These are phyloP conservation scores for Leuctra nigra DNA, from an alignment of 2,888 invertebrate genomes.

Conservation along the genomic window DNA sequence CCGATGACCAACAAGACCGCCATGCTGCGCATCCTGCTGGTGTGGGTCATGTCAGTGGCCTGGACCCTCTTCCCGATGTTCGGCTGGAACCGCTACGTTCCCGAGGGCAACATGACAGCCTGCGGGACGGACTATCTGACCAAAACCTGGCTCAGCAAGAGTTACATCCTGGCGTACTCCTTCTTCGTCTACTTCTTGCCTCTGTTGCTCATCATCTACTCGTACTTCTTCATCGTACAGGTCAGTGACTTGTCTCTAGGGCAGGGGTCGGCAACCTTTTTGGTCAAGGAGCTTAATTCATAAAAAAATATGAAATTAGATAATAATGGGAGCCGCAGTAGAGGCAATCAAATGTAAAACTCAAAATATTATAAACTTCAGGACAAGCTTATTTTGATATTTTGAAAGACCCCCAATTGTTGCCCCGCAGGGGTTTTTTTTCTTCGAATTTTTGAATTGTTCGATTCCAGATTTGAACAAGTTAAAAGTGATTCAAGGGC, in stretches of 20 bases:
- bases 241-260: conserved; percentile 41
- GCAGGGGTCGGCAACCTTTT: background rate
- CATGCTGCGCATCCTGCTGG: conserved; percentile 64
- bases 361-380: too few relatives aligned
- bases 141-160: conserved; percentile 66
- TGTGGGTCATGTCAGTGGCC: conserved; percentile 68
- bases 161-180: conserved; percentile 75
- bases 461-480: too few relatives aligned
- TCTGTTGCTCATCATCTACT: conserved; percentile 72
- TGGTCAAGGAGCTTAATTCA: too few relatives aligned
- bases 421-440: too few relatives aligned
- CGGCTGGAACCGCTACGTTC: conserved; percentile 87
- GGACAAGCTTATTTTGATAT: too few relatives aligned
- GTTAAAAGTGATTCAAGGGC: too few relatives aligned
- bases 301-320: too few relatives aligned
- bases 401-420: too few relatives aligned
- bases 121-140: conserved; percentile 84
- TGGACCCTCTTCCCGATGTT: conserved; percentile 83
- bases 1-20: conserved; percentile 78
- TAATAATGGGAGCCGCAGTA: too few relatives aligned
- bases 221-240: conserved; percentile 82
- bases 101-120: conserved; percentile 90
- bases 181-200: conserved; percentile 71
- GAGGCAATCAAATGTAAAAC: too few relatives aligned
- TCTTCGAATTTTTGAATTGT: too few relatives aligned